Base-by-base conservation (phyloP, 2,888 invertebrate genomes). In the Azorinus chamasolen region DNA sequence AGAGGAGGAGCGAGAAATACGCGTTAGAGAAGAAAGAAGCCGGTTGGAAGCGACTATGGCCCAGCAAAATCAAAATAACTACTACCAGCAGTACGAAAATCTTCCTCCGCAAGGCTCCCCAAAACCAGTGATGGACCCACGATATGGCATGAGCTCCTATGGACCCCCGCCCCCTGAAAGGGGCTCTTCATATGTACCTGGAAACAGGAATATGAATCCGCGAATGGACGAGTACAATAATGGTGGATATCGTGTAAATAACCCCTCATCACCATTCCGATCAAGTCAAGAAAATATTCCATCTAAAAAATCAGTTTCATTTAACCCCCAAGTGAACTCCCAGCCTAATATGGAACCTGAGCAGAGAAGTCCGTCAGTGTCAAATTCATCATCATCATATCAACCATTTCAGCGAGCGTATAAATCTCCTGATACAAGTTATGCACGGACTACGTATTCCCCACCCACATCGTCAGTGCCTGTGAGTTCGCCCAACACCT, bases 121-220 rank as follows among this genome's bases (percentile, higher is more conserved):
- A 12, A 74, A 77, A 55, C 70, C 62, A 14, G 51, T 73, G 41
- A 63, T 59, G 20, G 79, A 83, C 45, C 57, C 73, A 8, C 76
- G 76, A 12, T 79, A 75, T 18, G 62, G 63, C 16, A 59, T 54
- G 0, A 64, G 54, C 27, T 68, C 64, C 18, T 66, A 53, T 53
- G 27, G 22, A n/a, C 93, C 97, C 0, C 94, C 94, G 4, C 97
- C 97, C 24, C 97, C 97, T 2, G 97, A 97, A 92, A 95, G 97
- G 78, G 97, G 97, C 70, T 97, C 97, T 27, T 97, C 97, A 48
- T 98, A 97, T 72, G 79, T 80, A 46, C 62, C 77, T 16, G 66
- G 75, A n/a, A 73, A 64, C 41, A 61, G 78, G 37, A 63, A 57
- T n/a, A 51, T 57, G 20, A 64, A 57, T 48, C 32, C 51, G 24